A percentile compares a stretch with the other conserved stretches of the same genome.
Conservation (phyloP, 2,113 vertebrate species). For the Corythaeola cristata region DNA sequence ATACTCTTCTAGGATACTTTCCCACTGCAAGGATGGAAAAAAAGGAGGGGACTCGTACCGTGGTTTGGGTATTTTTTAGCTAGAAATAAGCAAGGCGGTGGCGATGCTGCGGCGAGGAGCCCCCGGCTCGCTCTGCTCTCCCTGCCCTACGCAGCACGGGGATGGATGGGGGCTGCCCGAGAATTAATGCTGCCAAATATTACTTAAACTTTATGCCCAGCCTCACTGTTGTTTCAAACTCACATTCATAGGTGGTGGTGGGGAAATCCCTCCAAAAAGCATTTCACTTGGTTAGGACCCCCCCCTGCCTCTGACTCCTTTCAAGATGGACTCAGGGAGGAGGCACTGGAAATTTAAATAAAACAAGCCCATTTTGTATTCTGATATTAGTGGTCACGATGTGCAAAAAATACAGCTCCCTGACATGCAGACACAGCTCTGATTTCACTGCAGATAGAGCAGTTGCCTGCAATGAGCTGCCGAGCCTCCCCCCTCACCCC, state of each 20-base stretch:
- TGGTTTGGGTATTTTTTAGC: background rate
- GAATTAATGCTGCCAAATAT: conserved; percentile 40
- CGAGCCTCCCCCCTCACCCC: background rate
- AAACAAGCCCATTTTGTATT: conserved; percentile 30
- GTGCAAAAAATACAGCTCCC: background rate
- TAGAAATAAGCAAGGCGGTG: background rate
- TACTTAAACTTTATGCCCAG: conserved; percentile 44
- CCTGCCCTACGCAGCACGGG: background rate
- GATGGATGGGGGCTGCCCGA: background rate
- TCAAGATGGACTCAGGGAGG: background rate
- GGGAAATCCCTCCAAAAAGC: background rate
- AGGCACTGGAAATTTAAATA: background rate
- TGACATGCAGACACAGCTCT: background rate
- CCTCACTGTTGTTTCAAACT: background rate
- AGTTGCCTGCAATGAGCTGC: background rate
- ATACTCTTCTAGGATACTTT: conserved; percentile 83
- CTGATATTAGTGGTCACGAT: background rate
- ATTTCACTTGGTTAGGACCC: background rate
- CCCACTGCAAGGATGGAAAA: conserved; percentile 77
- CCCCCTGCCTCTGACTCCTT: background rate
- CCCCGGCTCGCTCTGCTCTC: background rate
- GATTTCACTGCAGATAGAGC: background rate
- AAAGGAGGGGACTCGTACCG: background rate
- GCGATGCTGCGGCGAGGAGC: background rate
- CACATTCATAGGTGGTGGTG: background rate